Evolutionary conservation across 2,797 vertebrate genomes (phyloP), one percentile per base, ranked within the genome.

Genomic region (Hydrolagus colliei): DNA sequence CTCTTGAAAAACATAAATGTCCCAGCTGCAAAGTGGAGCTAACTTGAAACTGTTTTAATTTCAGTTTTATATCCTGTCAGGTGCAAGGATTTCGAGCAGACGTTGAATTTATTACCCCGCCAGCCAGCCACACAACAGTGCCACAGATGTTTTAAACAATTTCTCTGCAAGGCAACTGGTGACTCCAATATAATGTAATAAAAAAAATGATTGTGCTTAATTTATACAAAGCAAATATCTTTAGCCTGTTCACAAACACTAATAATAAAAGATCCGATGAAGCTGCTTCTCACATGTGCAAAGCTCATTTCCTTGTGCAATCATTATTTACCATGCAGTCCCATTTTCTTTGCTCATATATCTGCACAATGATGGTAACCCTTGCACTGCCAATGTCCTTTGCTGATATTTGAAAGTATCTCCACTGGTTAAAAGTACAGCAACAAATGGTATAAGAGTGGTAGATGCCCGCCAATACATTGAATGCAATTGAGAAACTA

Each of bases 81-180:
- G 90, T 93, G 91, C 91, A 92, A 92, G 90, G 88, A 87, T 89
- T 88, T 90, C 89, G 93, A 14, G 88, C 89, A 92, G 91, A 91
- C 89, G 90, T 88, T 85, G 89, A 92, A 90, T 94, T 93, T 93
- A 94, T 92, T 92, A 91, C 88, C 87, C 89, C 91, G 92, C 93
- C 92, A 92, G 67, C 65, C 79, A 84, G 79, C 79, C 71, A 41
- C 65, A 84, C 67, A 84, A 67, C 65, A 84, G 35, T 84, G 71
- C 65, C 65, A 84, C 79, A 84, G 79, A 84, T 84, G 79, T 84
- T 84, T 84, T n/a, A 84, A 84, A 67, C 79, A 84, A 84, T 84
- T 84, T 68, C 79, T 35, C 79, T 84, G 79, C 65, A 71, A 71
- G 65, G 65, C 71, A 68, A 84, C 79, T 84, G 63, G 65, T 84